Evolutionary conservation across 64 coral and sea anemone genomes (phyloP).

Genomic region (Dendronephthya gigantea): DNA sequence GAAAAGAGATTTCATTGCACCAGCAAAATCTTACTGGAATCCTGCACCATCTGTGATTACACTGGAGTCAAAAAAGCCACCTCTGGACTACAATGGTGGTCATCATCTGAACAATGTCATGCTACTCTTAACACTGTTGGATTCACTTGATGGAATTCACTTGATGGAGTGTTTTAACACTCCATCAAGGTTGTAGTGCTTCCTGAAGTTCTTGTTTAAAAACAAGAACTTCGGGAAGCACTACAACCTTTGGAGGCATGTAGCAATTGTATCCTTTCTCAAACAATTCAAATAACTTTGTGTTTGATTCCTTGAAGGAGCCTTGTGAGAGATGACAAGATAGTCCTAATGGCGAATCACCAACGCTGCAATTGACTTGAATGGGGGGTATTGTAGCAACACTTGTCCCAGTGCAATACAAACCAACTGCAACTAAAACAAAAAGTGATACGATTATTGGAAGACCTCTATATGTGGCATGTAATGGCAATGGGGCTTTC

Average conservation of each 20-base stretch:
- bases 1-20: conserved; percentile 30
- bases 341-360: too few species aligned
- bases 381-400: conserved; percentile 36
- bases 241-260: not conserved
- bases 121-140: conserved; percentile 39
- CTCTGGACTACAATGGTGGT: conserved; percentile 30
- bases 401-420: conserved; percentile 40
- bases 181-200: too few species aligned
- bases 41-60: conserved; percentile 52
- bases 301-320: conserved; percentile 14
- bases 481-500: conserved; percentile 41
- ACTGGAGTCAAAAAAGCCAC: conserved; percentile 7
- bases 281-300: conserved; percentile 22
- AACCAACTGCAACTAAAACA: conserved; percentile 2
- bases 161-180: too few species aligned
- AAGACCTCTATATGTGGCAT: conserved; percentile 27
- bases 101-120: conserved; percentile 50
- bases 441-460: conserved; percentile 26
- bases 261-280: conserved; percentile 23
- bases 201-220: too few species aligned
- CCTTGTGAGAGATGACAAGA: conserved; percentile 29
- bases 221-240: conserved; percentile 7
- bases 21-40: conserved; percentile 37
- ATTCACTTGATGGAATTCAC: conserved; percentile 47
- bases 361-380: too few species aligned